phyloP scores from a whole-genome alignment of 2,888 invertebrate genomes.

The Strigamia transsilvanica region DNA sequence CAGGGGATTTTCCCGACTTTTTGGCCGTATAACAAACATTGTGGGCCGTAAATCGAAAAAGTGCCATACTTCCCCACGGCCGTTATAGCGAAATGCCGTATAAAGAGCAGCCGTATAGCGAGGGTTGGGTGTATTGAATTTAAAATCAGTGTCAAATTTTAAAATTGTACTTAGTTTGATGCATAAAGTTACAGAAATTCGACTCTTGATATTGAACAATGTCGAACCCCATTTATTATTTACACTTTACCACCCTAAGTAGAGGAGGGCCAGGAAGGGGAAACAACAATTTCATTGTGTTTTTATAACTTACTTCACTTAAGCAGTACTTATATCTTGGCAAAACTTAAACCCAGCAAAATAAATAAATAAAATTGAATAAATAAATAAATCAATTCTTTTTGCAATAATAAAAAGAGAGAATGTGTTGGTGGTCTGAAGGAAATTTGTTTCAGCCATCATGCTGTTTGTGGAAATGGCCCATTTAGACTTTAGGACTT shows the following conservation, averaged over 20 bases:
- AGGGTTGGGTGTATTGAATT: slow-evolving; percentile 12
- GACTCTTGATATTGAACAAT: slow-evolving; percentile 11
- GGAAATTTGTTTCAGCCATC: not conserved
- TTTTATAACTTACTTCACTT: too few relatives aligned
- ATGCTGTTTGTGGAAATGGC: slow-evolving; percentile 12
- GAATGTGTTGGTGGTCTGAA: not conserved
- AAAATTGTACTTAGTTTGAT: slow-evolving; percentile 5
- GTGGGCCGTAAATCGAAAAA: too few relatives aligned
- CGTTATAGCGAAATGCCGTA: too few relatives aligned
- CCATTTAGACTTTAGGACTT: not conserved
- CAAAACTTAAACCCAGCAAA: too few relatives aligned
- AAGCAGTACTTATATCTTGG: too few relatives aligned
- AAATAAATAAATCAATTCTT: not conserved
- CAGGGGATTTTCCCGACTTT: too few relatives aligned
- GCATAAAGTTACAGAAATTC: slow-evolving; percentile 13
- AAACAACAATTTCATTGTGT: too few relatives aligned
- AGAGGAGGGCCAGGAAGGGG: not conserved
- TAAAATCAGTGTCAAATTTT: not conserved
- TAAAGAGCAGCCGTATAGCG: too few relatives aligned
- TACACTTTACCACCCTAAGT: not conserved
- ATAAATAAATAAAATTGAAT: not conserved
- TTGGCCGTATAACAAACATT: too few relatives aligned
- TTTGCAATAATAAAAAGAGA: not conserved
- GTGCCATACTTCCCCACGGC: too few relatives aligned
- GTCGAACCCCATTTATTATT: not conserved